Conservation (phyloP, 1,140 invertebrate genomes). For the Lethrus apterus region DNA sequence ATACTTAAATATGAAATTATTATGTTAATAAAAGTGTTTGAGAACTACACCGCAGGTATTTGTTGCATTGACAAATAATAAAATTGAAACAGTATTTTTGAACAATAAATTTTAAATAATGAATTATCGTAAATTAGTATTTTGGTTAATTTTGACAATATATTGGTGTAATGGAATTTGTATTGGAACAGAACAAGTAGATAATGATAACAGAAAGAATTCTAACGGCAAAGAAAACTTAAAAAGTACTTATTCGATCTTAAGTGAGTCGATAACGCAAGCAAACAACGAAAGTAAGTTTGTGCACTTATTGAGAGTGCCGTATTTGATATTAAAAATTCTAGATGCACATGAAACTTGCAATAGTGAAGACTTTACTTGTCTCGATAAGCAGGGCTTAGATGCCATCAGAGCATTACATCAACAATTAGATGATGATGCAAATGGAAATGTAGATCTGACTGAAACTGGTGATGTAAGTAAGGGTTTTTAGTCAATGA, state of each 20-base stretch:
- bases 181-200: conserved; percentile 6
- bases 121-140: conserved; percentile 24
- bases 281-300: conserved; percentile 44
- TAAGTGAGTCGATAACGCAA: conserved; percentile 42
- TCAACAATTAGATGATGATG: conserved; percentile 86
- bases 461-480: conserved; percentile 92
- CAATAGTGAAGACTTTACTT: conserved; percentile 63
- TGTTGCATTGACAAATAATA: not conserved
- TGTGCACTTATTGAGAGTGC: conserved; percentile 12
- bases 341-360: conserved; percentile 39
- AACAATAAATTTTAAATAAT: conserved; percentile 11
- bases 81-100: not conserved
- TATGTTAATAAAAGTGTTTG: conserved; percentile 23
- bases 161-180: conserved; percentile 18
- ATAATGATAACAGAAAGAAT: conserved; percentile 13
- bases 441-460: conserved; percentile 89
- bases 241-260: conserved; percentile 35
- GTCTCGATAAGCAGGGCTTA: conserved; percentile 74
- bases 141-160: conserved; percentile 28
- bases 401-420: conserved; percentile 85
- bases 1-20: conserved; percentile 24
- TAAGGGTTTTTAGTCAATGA: conserved; percentile 1
- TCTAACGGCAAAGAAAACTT: conserved; percentile 18
- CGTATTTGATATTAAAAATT: conserved; percentile 12
- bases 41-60: conserved; percentile 3